Conservation (phyloP, 2,888 invertebrate genomes). For the Himalopsyche kuldschensis region DNA sequence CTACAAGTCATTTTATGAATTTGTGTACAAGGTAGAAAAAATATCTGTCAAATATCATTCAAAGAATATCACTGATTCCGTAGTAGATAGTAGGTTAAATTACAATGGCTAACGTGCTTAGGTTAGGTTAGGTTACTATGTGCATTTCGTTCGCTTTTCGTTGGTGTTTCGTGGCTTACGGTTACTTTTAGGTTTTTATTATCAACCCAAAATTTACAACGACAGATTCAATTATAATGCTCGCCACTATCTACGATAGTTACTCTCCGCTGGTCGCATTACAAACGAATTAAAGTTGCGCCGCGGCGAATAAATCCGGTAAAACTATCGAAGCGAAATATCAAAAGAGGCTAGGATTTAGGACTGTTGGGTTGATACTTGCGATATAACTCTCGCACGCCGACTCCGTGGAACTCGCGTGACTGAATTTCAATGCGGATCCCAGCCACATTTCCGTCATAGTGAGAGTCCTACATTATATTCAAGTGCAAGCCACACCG, state of each 20-base stretch:
- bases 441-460: not conserved
- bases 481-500: not conserved
- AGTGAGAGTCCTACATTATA: not conserved
- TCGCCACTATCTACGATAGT: not conserved
- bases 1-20: too few relatives aligned
- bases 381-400: not conserved
- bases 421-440: not conserved
- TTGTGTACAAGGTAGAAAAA: too few relatives aligned
- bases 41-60: too few relatives aligned
- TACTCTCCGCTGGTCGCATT: not conserved
- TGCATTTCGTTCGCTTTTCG: too few relatives aligned
- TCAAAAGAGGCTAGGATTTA: not conserved
- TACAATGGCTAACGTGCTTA: too few relatives aligned
- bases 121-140: too few relatives aligned
- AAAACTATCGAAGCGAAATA: not conserved
- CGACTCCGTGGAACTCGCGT: not conserved
- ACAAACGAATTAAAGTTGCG: not conserved
- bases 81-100: too few relatives aligned
- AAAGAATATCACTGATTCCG: too few relatives aligned
- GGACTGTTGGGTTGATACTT: not conserved
- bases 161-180: too few relatives aligned
- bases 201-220: too few relatives aligned
- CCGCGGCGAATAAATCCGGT: not conserved
- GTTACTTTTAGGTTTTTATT: too few relatives aligned
- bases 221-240: too few relatives aligned